Conservation (phyloP, 2,797 vertebrate species). For the Cossypha niveicapilla region DNA sequence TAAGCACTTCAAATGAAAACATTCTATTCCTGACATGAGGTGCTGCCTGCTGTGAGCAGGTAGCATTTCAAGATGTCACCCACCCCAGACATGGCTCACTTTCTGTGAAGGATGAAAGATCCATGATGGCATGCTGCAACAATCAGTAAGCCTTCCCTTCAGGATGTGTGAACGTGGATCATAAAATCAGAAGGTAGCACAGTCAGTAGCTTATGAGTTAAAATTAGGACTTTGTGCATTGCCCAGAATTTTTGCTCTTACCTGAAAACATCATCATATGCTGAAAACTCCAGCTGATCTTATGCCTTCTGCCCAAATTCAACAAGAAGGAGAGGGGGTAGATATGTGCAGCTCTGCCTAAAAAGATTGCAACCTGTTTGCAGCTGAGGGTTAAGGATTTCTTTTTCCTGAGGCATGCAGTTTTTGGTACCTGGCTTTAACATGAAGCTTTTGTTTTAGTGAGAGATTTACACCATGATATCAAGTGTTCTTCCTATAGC, state of each 20-base stretch:
- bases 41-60: background rate
- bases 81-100: background rate
- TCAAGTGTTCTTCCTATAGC: background rate
- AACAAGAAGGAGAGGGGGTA: conserved; percentile 94
- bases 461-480: background rate
- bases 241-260: conserved; percentile 53
- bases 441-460: background rate
- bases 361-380: conserved; percentile 87
- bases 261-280: conserved; percentile 99
- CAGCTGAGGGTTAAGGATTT: conserved; percentile 70
- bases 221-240: background rate
- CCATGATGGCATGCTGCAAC: background rate
- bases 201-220: background rate
- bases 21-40: background rate
- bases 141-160: background rate
- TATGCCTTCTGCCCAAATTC: conserved; percentile 92
- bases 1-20: background rate
- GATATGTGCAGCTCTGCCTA: conserved; percentile 93
- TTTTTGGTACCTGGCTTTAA: background rate
- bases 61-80: background rate
- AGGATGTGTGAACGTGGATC: background rate
- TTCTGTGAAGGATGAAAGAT: background rate
- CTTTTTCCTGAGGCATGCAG: background rate
- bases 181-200: background rate
- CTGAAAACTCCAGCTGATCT: conserved; percentile 94